Conservation (phyloP, 2,113 vertebrate species). For the Podiceps cristatus region DNA sequence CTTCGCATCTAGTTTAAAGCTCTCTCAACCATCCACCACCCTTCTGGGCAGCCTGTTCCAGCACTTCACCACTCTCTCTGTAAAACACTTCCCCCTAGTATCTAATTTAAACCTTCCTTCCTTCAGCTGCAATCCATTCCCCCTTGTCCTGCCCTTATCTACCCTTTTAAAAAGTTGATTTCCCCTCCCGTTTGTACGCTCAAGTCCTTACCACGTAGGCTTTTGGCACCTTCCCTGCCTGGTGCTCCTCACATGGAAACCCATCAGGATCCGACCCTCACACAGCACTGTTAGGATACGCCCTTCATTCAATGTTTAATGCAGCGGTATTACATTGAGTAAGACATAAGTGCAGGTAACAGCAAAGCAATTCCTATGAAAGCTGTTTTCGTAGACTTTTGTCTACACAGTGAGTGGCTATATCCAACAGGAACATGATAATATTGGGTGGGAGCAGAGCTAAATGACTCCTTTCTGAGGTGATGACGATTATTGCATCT, state of each 20-base stretch:
- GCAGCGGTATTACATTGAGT: not conserved
- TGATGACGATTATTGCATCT: not conserved
- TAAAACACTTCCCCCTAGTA: too few relatives aligned
- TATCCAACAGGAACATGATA: accelerated
- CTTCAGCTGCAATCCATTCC: too few relatives aligned
- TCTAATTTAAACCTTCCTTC: too few relatives aligned
- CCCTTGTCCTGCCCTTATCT: too few relatives aligned
- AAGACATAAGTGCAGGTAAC: not conserved
- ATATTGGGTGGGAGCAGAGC: not conserved
- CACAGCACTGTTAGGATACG: not conserved
- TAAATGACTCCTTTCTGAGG: not conserved
- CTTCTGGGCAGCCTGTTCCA: too few relatives aligned
- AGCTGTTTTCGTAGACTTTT: not conserved
- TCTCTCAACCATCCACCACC: too few relatives aligned
- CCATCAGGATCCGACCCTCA: not conserved
- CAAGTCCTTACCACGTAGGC: accelerated
- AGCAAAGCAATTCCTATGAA: not conserved
- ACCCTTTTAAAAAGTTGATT: too few relatives aligned
- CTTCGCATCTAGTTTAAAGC: too few relatives aligned
- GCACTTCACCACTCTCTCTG: too few relatives aligned
- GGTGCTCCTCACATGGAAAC: not conserved
- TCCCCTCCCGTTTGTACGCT: too few relatives aligned
- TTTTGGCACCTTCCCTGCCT: not conserved
- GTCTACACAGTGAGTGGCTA: not conserved
- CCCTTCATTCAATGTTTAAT: not conserved